A percentile compares a stretch with the other conserved stretches of the same genome.
Conservation (phyloP, 2,888 invertebrate species). For the Dryobotodes eremita region DNA sequence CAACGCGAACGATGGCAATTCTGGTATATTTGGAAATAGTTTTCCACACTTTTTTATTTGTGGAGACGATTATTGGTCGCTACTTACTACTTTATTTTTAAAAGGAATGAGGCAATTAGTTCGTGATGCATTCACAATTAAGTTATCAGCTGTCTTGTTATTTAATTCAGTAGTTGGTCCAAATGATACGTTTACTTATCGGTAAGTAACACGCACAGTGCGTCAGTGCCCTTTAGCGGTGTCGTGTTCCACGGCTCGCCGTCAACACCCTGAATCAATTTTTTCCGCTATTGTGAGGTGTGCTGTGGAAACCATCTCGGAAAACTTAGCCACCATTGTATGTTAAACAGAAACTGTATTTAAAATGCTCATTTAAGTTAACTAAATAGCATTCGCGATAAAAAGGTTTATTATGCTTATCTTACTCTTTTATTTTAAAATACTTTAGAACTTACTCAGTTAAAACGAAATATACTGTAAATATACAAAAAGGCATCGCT, state of each 20-base stretch:
- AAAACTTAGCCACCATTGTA: constrained; percentile 60
- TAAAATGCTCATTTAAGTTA: constrained; percentile 63
- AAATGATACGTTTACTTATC: constrained; percentile 44
- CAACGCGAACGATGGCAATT: constrained; percentile 32
- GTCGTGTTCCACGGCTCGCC: constrained; percentile 10
- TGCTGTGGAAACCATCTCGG: constrained; percentile 42
- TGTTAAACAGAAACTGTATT: constrained; percentile 63
- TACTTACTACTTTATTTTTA: not conserved
- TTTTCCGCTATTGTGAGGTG: constrained; percentile 25
- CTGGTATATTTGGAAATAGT: constrained; percentile 32
- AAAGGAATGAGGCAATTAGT: constrained; percentile 24
- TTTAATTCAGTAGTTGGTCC: constrained; percentile 16
- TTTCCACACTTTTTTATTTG: constrained; percentile 24
- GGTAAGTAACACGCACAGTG: constrained; percentile 37
- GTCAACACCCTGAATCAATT: constrained; percentile 46
- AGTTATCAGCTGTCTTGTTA: constrained; percentile 22
- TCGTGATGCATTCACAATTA: constrained; percentile 18
- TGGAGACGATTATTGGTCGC: not conserved
- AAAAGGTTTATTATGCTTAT: constrained; percentile 50
- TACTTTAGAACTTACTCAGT: constrained; percentile 50
- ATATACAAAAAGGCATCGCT: constrained; percentile 60
- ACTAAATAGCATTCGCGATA: constrained; percentile 52
- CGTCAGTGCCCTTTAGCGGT: constrained; percentile 13
- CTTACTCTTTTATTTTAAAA: constrained; percentile 52
- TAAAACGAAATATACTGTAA: constrained; percentile 46